Conservation (phyloP, 2,888 invertebrate genomes). For the Ophioninae sp. region DNA sequence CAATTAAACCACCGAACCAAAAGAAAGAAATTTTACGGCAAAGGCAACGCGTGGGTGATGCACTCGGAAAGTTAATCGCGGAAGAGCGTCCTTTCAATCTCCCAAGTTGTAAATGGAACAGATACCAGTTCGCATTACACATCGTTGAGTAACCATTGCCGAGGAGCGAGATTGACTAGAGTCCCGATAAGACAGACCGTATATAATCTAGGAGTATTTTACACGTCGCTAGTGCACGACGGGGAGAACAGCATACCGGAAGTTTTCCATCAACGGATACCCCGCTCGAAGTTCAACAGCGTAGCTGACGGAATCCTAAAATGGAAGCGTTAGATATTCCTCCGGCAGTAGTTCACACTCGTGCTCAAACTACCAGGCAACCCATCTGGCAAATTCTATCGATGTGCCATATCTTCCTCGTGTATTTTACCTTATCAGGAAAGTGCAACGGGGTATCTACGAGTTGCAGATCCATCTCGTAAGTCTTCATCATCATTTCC, state of each 20-base stretch:
- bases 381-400: slow-evolving; percentile 39
- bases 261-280: slow-evolving; percentile 52
- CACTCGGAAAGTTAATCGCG: slow-evolving; percentile 3
- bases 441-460: slow-evolving; percentile 15
- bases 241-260: slow-evolving; percentile 39
- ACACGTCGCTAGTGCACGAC: slow-evolving; percentile 18
- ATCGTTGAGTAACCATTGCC: slow-evolving; percentile 5
- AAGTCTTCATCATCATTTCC: slow-evolving; percentile 34
- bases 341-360: slow-evolving; percentile 25
- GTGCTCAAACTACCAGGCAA: slow-evolving; percentile 13
- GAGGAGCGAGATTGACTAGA: slow-evolving; percentile 17
- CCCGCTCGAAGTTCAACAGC: not conserved
- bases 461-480: not conserved
- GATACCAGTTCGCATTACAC: not conserved
- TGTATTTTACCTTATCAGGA: slow-evolving; percentile 19
- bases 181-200: slow-evolving; percentile 31
- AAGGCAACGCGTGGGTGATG: not conserved
- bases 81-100: slow-evolving; percentile 10
- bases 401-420: slow-evolving; percentile 47
- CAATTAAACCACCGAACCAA: not conserved
- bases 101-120: not conserved
- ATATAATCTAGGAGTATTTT: slow-evolving; percentile 22
- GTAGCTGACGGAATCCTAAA: no score
- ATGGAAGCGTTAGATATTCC: slow-evolving; percentile 1
- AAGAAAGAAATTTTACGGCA: not conserved